Base-by-base conservation (phyloP, 2,888 invertebrate species). In the Tenthredo amoena region DNA sequence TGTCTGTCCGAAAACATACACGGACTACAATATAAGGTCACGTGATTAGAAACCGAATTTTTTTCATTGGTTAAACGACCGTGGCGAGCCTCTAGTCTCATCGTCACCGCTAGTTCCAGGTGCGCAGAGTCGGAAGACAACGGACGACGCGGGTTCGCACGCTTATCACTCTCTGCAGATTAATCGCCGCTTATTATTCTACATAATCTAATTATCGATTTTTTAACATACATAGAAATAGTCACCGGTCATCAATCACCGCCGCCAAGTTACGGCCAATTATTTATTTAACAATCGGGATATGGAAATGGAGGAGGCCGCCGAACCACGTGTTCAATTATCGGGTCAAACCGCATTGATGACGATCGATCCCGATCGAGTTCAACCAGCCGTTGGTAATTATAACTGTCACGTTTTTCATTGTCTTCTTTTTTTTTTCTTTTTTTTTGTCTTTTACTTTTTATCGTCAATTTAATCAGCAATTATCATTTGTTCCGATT, bases 11-110 rank as follows among this genome's bases (percentile, higher is more conserved):
- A 34, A 34, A 34, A 68, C 34, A 68, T 34, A 68, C 34, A 68
- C 18, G 34, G 50, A 77, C 15, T 15, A 77, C 77, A 77, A 68
- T 34, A 77, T n/a, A 77, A 34, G 31, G 9, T 77, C 77, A 77
- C 77, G 77, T 77, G 77, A n/a, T 77, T 7, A 76, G 9, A 31
- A 62, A 26, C 50, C 18, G 50, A 15, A 34, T 15, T 77, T 31
- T 55, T 55, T n/a, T 31, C 37, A 77, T 77, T 77, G 47, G 77
- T 50, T 34, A 55, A 77, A 40, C 77, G 77, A 18, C 12, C 50
- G 26, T 50, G 77, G 18, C 55, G 77, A 77, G 77, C 77, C 77
- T 77, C 77, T 77, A 43, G 74, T 26, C 43, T 74, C 9, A 31
- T 37, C 71, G 71, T 12, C 72, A 77, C 26, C 31, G 77, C 50